Conservation (phyloP, 92 coral and sea anemone species). For the Paragorgia papillata region DNA sequence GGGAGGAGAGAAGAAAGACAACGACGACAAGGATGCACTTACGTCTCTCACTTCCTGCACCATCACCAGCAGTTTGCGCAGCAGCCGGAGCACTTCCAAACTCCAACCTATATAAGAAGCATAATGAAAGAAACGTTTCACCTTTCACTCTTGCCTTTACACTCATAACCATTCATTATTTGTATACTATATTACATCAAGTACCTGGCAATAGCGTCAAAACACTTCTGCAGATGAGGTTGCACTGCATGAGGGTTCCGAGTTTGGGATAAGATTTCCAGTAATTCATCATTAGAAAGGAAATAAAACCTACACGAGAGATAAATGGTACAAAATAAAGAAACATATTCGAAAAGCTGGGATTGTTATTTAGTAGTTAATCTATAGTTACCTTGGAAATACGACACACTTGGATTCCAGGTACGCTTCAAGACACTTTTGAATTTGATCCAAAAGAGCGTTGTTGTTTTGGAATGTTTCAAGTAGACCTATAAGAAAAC, state of each 20-base stretch:
- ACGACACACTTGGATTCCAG: constrained; percentile 98
- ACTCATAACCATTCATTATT: too few species aligned
- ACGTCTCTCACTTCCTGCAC: constrained; percentile 91
- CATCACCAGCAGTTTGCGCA: constrained; percentile 72
- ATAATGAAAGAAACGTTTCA: too few species aligned
- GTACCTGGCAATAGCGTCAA: constrained; percentile 96
- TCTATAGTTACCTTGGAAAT: constrained; percentile 97
- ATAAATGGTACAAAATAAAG: background rate
- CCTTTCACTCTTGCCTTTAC: too few species aligned
- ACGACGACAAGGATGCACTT: constrained; percentile 33
- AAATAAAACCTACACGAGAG: constrained; percentile 76
- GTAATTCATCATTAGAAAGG: constrained; percentile 90
- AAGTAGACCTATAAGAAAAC: constrained; percentile 65
- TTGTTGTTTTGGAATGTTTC: constrained; percentile 98
- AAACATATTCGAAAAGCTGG: background rate
- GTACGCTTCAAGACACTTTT: constrained; percentile 95
- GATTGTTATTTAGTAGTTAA: background rate
- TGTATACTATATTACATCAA: background rate
- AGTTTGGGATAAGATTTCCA: constrained; percentile 96
- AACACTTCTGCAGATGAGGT: constrained; percentile 98
- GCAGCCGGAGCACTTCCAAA: constrained; percentile 94
- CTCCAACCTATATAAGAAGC: constrained; percentile 82
- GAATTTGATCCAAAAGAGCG: constrained; percentile 96
- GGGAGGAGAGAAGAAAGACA: background rate
- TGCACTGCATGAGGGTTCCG: constrained; percentile 99